Evolutionary conservation across 2,888 invertebrate species (phyloP).

Genomic region (Bimastos eiseni): DNA sequence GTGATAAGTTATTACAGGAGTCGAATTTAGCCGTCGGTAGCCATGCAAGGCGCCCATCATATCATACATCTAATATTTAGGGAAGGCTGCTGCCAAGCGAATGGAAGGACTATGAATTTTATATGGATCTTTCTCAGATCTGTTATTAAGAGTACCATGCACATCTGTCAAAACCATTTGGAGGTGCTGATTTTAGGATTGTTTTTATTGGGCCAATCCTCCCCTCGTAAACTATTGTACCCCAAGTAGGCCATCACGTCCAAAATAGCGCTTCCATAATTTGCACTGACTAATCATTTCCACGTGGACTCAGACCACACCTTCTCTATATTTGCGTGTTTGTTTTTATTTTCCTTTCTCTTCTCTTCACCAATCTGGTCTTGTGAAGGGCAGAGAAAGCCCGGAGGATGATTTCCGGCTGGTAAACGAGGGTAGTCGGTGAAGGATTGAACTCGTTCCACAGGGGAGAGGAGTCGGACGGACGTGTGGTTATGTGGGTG

Average conservation of each 20-base stretch:
- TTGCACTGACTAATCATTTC: neutral
- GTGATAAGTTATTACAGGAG: too few species aligned
- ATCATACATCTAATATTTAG: too few species aligned
- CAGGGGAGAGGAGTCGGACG: too few species aligned
- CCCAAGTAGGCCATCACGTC: neutral
- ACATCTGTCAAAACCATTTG: neutral
- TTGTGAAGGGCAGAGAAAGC: too few species aligned
- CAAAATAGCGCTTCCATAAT: neutral
- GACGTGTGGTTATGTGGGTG: neutral
- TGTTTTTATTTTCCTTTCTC: neutral
- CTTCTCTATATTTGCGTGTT: neutral
- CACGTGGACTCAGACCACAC: neutral
- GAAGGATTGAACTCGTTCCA: neutral
- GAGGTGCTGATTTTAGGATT: neutral
- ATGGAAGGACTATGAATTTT: too few species aligned
- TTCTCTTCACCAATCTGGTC: neutral
- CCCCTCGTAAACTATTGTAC: neutral
- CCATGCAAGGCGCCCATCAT: too few species aligned
- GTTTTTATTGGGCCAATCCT: neutral
- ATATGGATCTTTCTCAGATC: neutral
- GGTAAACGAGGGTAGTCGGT: neutral
- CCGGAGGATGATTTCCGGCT: neutral
- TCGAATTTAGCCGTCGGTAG: too few species aligned
- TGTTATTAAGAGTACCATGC: neutral
- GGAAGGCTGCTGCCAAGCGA: too few species aligned